phyloP scores from a whole-genome alignment of 2,797 vertebrate genomes.

The Heterohyrax brucei region DNA sequence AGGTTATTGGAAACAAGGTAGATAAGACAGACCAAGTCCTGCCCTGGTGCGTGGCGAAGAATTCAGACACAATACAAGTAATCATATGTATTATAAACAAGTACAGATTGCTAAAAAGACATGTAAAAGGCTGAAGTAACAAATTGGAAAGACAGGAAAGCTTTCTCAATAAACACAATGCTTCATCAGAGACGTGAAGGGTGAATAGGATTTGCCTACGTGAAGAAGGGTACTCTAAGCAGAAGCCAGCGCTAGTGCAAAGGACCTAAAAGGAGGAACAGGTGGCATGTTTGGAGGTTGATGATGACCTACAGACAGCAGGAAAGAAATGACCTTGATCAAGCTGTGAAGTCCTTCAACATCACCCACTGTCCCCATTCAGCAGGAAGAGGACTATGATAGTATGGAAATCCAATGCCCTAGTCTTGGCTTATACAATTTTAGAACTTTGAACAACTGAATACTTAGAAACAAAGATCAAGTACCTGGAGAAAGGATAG shows the following conservation, averaged over 20 bases:
- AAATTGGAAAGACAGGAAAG: not conserved
- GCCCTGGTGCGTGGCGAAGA: not conserved
- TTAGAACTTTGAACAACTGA: not conserved
- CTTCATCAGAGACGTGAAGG: constrained; percentile 16
- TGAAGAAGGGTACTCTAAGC: not conserved
- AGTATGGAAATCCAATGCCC: not conserved
- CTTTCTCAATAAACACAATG: constrained; percentile 28
- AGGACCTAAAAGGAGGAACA: not conserved
- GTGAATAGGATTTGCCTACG: not conserved
- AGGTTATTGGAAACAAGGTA: not conserved
- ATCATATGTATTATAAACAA: not conserved
- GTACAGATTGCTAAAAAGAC: not conserved
- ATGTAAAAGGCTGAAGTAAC: not conserved
- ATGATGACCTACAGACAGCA: not conserved
- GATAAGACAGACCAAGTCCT: not conserved
- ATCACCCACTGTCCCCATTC: not conserved
- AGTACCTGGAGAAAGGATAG: not conserved
- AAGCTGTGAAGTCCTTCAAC: not conserved
- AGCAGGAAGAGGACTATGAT: not conserved
- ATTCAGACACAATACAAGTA: not conserved
- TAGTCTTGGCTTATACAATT: not conserved
- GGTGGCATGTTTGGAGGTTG: not conserved
- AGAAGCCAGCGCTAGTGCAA: not conserved
- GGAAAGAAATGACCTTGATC: not conserved
- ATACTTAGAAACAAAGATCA: constrained; percentile 23